A percentile compares a stretch with the other conserved stretches of the same genome.
phyloP scores from a whole-genome alignment of 2,113 vertebrate genomes.

The Thomomys bottae region DNA sequence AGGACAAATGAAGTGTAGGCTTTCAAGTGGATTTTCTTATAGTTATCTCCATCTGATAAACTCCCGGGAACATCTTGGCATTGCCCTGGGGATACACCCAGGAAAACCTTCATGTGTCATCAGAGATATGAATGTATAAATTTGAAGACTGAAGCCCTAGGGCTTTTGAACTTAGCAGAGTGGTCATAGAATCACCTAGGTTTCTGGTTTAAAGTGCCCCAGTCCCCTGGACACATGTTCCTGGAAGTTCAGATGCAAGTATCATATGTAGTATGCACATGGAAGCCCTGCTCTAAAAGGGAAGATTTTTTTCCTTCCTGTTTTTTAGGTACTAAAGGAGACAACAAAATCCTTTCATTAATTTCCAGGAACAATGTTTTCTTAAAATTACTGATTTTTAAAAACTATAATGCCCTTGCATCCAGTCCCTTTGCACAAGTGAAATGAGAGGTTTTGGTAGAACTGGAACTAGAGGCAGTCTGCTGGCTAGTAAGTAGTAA shows the following conservation, averaged over 20 bases:
- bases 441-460: not conserved
- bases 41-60: not conserved
- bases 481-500: not conserved
- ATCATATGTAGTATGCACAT: not conserved
- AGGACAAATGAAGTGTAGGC: not conserved
- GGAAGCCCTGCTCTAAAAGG: not conserved
- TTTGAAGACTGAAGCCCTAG: slow-evolving; percentile 19
- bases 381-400: not conserved
- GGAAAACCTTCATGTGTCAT: no score
- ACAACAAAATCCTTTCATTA: not conserved
- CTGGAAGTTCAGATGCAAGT: not conserved
- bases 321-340: not conserved
- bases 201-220: not conserved
- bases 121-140: not conserved
- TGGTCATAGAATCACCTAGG: not conserved
- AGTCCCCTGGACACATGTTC: not conserved
- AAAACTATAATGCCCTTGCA: not conserved
- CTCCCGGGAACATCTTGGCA: not conserved
- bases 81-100: not conserved
- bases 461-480: not conserved
- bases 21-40: not conserved
- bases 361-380: slow-evolving; percentile 22
- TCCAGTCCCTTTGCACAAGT: slow-evolving; percentile 5
- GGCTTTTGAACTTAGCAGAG: not conserved
- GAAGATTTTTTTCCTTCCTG: not conserved